These are phyloP conservation scores for Drosophila mimica DNA, from an alignment of 2,888 invertebrate species.

Conservation along the genomic window DNA sequence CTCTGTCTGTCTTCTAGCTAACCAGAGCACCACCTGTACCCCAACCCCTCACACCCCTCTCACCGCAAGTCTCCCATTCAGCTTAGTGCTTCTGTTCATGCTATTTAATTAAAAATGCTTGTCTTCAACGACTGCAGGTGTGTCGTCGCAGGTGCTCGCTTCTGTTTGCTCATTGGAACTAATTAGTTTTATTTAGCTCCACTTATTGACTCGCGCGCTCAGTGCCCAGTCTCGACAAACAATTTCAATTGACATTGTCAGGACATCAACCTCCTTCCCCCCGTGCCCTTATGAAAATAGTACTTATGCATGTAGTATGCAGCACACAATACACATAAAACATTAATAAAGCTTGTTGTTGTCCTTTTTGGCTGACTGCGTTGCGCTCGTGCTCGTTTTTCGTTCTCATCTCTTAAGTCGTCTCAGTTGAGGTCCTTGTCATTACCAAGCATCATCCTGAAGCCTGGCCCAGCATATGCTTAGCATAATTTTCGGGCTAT, in stretches of 20 bases:
- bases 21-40: background rate
- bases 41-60: background rate
- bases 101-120: constrained; percentile 76
- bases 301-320: constrained; percentile 78
- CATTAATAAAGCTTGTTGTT: constrained; percentile 81
- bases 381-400: constrained; percentile 30
- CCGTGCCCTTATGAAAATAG: constrained; percentile 3
- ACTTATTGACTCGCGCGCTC: constrained; percentile 62
- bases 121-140: constrained; percentile 34
- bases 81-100: background rate
- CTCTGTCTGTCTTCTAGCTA: background rate
- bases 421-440: constrained; percentile 63
- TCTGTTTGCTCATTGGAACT: constrained; percentile 74
- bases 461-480: constrained; percentile 66
- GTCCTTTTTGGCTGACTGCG: constrained; percentile 74
- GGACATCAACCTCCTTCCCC: constrained; percentile 19
- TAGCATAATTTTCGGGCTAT: constrained; percentile 72
- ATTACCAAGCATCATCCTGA: constrained; percentile 69
- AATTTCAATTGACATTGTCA: constrained; percentile 79
- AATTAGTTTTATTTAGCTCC: constrained; percentile 74
- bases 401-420: constrained; percentile 32
- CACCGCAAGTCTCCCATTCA: background rate
- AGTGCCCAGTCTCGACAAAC: constrained; percentile 40
- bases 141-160: constrained; percentile 39
- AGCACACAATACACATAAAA: constrained; percentile 76